Evolutionary conservation across 2,113 vertebrate species (phyloP), one percentile per base, ranked within the genome.

Genomic region (Myotis davidii): DNA sequence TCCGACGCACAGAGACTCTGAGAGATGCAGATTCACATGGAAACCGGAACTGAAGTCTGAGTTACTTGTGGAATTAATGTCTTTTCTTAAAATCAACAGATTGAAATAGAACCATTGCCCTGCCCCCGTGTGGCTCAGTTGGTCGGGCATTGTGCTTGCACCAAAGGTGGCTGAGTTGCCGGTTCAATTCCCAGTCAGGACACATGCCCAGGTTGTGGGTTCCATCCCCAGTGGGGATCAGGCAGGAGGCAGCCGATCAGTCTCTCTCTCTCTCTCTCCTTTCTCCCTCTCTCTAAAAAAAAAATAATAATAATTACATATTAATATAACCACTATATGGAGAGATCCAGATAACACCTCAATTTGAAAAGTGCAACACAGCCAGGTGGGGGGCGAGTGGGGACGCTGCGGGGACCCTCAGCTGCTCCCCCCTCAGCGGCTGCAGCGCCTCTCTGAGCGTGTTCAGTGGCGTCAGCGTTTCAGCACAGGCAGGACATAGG

Each of bases 381-480:
- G 74, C 12, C 17, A 25, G 32, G 4, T 12, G 16, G 23, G 13
- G 7, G 6, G 37, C n/a, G n/a, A 39, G 16, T 29, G 21, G 14
- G 45, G 54, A 14, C 0, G 0, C 18, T 20, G 4, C 32, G n/a
- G 67, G 67, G 12, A 5, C 23, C 5, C 73, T 48, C 9, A 2
- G 23, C 7, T 17, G 5, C 14, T 8, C 34, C 32, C 42, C 7
- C 21, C 27, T 13, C 27, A 48, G 20, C 32, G 85, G 23, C 29
- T 11, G 67, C 5, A 4, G 9, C 21, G 25, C 56, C 56, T 59
- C 56, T 59, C 10, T 61, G 59, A 25, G 50, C 48, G 59, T 3
- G 23, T 4, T 9, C 59, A 11, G 56, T 10, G 56, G 0, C 23
- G 1, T 61, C 56, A 25, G 9, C 23, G 4, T 1, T 1, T 1